phyloP scores from a whole-genome alignment of 2,797 vertebrate species.

The Megalops cyprinoides region DNA sequence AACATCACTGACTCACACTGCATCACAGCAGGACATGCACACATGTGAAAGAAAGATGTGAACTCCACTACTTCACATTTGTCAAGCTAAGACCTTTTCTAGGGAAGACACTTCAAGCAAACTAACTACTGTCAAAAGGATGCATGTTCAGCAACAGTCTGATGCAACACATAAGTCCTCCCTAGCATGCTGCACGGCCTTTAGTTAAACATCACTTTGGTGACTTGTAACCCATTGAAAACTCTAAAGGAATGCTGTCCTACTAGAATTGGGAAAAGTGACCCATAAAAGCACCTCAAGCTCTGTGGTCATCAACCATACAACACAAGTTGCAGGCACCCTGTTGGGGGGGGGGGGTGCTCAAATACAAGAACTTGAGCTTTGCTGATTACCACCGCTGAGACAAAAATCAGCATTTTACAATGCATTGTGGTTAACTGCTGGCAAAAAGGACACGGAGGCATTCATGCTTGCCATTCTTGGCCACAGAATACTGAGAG shows the following conservation, averaged over 20 bases:
- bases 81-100: neutral
- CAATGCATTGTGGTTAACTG: neutral
- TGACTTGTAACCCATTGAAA: neutral
- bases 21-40: neutral
- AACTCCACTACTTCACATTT: neutral
- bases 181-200: neutral
- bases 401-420: neutral
- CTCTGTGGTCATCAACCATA: neutral
- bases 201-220: neutral
- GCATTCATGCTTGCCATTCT: too few relatives aligned
- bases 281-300: neutral
- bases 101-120: too few relatives aligned
- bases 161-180: neutral
- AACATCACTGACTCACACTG: neutral
- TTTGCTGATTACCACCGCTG: neutral
- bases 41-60: neutral
- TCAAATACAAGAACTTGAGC: neutral
- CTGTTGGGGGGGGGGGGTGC: neutral
- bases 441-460: too few relatives aligned
- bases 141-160: neutral
- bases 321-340: neutral
- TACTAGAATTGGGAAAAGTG: neutral
- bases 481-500: neutral
- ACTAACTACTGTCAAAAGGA: neutral
- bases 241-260: too few relatives aligned